Evolutionary conservation across 1,140 invertebrate genomes (phyloP).

Genomic region (Formica exsecta): DNA sequence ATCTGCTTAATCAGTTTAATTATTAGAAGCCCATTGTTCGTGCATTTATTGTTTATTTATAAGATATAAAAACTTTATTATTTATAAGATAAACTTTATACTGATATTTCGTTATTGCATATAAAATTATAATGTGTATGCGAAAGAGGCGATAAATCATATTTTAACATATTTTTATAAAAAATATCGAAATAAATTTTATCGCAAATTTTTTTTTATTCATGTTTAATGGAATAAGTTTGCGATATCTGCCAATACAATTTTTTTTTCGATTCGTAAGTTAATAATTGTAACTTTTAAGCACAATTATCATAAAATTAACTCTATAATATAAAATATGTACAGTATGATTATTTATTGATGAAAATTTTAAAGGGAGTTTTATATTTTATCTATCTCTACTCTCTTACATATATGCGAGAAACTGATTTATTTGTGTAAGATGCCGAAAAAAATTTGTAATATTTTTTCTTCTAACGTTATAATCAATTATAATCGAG

Average conservation of each 20-base stretch:
- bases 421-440: background rate
- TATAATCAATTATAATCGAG: background rate
- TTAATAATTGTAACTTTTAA: background rate
- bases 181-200: slow-evolving; percentile 10
- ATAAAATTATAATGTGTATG: background rate
- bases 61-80: too few relatives aligned
- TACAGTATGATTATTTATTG: background rate
- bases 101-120: background rate
- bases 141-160: background rate
- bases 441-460: background rate
- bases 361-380: background rate
- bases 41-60: too few relatives aligned
- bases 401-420: background rate
- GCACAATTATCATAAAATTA: background rate
- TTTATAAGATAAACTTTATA: too few relatives aligned
- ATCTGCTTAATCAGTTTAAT: too few relatives aligned
- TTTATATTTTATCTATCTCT: background rate
- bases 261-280: background rate
- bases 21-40: too few relatives aligned
- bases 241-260: background rate
- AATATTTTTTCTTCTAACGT: background rate
- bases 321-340: background rate
- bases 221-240: background rate
- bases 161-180: slow-evolving; percentile 3
- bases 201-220: background rate